Percentiles rank a stretch among this genome's conserved stretches.
These are phyloP conservation scores for Coenobita brevimanus DNA, from an alignment of 1,140 invertebrate genomes.

Conservation along the genomic window DNA sequence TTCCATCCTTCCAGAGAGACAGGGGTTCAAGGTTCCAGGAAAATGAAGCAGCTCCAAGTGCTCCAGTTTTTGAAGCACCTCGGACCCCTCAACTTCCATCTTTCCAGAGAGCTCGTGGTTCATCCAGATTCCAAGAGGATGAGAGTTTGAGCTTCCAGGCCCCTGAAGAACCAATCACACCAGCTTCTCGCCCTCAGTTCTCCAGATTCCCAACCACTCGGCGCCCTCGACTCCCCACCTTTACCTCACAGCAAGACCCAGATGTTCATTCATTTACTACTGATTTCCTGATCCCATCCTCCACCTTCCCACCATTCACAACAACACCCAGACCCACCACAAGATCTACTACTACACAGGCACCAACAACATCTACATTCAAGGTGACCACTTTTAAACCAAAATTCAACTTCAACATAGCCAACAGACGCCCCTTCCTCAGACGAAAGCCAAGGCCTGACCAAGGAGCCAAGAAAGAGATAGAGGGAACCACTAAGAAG, in stretches of 20 bases:
- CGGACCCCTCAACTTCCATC: neutral
- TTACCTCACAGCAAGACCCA: conserved; percentile 15
- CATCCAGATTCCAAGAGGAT: neutral
- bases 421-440: conserved; percentile 52
- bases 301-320: no score
- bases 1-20: neutral
- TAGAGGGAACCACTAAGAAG: conserved; percentile 4
- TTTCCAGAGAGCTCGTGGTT: conserved; percentile 7
- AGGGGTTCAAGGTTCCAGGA: neutral
- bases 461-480: neutral
- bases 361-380: conserved; percentile 34
- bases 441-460: conserved; percentile 31
- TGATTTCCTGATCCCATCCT: conserved; percentile 12
- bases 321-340: neutral
- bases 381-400: conserved; percentile 55
- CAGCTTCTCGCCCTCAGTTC: neutral
- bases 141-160: conserved; percentile 8
- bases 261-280: neutral
- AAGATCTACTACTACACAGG: neutral
- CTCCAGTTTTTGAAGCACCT: neutral
- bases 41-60: no score
- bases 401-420: conserved; percentile 41
- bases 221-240: conserved; percentile 8
- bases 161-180: neutral
- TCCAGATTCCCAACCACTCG: conserved; percentile 28